Base-by-base conservation (phyloP, 2,888 invertebrate genomes). In the Ditylenchus weischeri region DNA sequence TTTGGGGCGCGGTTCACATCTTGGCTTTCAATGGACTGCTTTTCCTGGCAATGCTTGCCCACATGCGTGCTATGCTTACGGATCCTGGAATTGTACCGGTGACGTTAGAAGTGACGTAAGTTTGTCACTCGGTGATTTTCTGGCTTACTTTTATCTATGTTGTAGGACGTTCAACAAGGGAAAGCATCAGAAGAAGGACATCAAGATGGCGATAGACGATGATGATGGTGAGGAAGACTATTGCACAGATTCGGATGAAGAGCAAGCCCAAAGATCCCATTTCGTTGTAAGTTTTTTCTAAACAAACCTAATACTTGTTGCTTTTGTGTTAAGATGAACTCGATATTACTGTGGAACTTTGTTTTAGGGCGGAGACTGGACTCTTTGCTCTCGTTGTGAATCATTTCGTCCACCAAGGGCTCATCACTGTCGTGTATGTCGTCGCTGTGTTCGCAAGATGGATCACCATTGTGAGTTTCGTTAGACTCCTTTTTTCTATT, bases 1-100 rank as follows among this genome's bases (percentile, higher is more conserved):
- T 62, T 36, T 61, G 65, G 57, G 69, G 66, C 35, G 62, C 64
- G n/a, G 86, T 91, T 71, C 89, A 91, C 84, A 90, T 89, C 6
- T 86, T 91, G 38, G 83, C 88, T 59, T 92, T 91, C 85, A 92
- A 92, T 83, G 88, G 89, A 0, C 85, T 91, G 13, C 87, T 91
- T 64, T 88, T 91, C 79, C 84, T 91, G 64, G 84, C 91, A 70
- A 85, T 88, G 62, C 87, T 90, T 85, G 88, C 91, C 2, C 92
- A 92, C 84, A 79, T 90, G 19, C 87, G 90, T 80, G 91, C 92
- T 11, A 91, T 91, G 66, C 87, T 90, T 76, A 90, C 90, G n/a
- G 92, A 92, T 86, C 92, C 92, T 5, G 92, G 92, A 3, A 88
- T 90, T 62, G 90, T 92, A 54, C 91, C 81, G 90, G 15, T 57